Evolutionary conservation across 1,140 invertebrate genomes (phyloP), one percentile per base, ranked within the genome.

Genomic region (Drosophila prosaltans): DNA sequence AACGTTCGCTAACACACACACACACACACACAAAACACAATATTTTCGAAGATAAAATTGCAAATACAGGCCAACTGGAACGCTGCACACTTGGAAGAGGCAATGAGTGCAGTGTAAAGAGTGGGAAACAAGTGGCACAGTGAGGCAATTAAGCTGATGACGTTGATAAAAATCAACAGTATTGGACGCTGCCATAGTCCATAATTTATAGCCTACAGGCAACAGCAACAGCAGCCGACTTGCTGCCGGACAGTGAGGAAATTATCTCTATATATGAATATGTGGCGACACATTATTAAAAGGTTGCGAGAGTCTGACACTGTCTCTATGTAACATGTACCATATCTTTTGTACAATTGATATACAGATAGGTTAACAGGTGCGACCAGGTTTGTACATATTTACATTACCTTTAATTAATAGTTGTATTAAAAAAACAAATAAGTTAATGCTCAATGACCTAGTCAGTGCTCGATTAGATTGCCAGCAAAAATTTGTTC

Each of bases 111-210:
- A 51, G 45, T 26, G 21, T 51, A 24, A 26, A 51, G 45, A 51
- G 45, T 51, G 45, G 45, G 45, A n/a, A 41, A 45, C 72, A 64
- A 32, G 64, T 69, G 69, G 74, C 72, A 85, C 85, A 90, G 81
- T 90, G 85, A 77, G 86, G 85, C 85, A 90, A 90, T 90, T 90
- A 90, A 90, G 81, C 78, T 90, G 85, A 90, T 90, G 86, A 90
- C 79, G 86, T 90, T 85, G 85, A 90, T 90, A 90, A 90, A 88
- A 89, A 89, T 89, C 85, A 84, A 74, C 84, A 78, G 64, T 80
- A 78, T 72, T 57, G 54, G 43, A 58, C 36, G 62, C 67, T 65
- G 73, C 73, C 65, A 69, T 48, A 57, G 64, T 51, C 68, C 66
- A 90, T 90, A 84, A 88, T 88, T 88, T 88, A 89, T 88, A 61